Conservation (phyloP, 2,888 invertebrate species). For the Alviniconcha strummeri region DNA sequence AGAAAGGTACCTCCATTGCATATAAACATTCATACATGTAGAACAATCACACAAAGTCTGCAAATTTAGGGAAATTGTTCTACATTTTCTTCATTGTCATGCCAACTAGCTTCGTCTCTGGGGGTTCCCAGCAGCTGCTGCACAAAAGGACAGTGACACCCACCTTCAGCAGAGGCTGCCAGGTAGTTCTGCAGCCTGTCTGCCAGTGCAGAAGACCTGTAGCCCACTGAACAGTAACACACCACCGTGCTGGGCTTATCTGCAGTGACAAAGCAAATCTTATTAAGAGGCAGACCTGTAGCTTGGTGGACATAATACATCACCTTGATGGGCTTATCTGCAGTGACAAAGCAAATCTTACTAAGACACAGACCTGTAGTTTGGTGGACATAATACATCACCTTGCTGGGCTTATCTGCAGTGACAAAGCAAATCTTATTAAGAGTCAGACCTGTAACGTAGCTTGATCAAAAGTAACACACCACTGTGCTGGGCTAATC, state of each 20-base stretch:
- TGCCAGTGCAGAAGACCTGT: conserved; percentile 64
- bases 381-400: conserved; percentile 69
- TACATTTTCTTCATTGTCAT: too few relatives aligned
- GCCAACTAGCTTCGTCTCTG: too few relatives aligned
- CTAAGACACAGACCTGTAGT: conserved; percentile 60
- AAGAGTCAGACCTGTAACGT: conserved; percentile 53
- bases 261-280: conserved; percentile 17
- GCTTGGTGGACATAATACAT: conserved; percentile 69
- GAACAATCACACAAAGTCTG: too few relatives aligned
- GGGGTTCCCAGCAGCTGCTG: too few relatives aligned
- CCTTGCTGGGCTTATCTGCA: conserved; percentile 41
- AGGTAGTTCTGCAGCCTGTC: conserved; percentile 53
- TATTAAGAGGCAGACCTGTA: conserved; percentile 57
- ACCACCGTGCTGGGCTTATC: conserved; percentile 51
- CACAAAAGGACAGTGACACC: too few relatives aligned
- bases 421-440: background rate
- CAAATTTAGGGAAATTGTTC: too few relatives aligned
- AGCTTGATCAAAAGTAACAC: conserved; percentile 70
- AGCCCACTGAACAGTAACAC: conserved; percentile 70
- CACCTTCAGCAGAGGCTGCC: conserved; percentile 39
- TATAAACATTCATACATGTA: too few relatives aligned
- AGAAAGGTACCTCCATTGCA: too few relatives aligned
- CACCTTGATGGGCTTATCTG: conserved; percentile 45
- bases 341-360: background rate
- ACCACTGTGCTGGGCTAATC: conserved; percentile 51